phyloP scores from a whole-genome alignment of 92 coral and sea anemone species.

The Porites divaricata region DNA sequence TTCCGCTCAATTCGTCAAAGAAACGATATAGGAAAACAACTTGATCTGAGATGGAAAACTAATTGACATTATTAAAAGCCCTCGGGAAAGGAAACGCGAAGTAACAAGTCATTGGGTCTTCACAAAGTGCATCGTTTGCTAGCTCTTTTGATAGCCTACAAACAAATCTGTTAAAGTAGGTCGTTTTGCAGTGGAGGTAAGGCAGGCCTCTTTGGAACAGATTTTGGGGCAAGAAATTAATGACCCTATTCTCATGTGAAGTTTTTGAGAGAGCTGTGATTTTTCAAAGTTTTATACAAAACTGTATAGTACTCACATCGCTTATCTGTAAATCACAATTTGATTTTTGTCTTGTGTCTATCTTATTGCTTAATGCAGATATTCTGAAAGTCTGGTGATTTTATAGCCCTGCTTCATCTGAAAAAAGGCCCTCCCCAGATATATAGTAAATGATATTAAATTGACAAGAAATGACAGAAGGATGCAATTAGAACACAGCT shows the following conservation, averaged over 20 bases:
- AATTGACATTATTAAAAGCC: neutral
- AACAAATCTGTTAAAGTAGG: neutral
- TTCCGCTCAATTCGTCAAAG: constrained; percentile 14
- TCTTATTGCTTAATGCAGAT: neutral
- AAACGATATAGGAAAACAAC: constrained; percentile 12
- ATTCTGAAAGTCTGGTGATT: neutral
- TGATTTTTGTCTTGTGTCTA: neutral
- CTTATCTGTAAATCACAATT: neutral
- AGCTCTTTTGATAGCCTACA: neutral
- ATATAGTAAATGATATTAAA: neutral
- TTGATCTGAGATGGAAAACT: neutral
- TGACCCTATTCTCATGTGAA: too few species aligned
- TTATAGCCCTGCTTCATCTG: neutral
- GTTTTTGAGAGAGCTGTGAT: too few species aligned
- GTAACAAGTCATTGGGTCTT: neutral
- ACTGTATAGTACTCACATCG: too few species aligned
- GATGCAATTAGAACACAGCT: too few species aligned
- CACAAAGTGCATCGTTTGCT: neutral
- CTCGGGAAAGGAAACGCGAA: neutral
- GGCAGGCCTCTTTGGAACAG: neutral
- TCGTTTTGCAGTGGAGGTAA: neutral
- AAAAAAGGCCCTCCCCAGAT: neutral
- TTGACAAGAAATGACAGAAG: neutral
- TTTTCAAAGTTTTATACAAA: too few species aligned
- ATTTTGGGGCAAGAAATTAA: too few species aligned